A percentile compares a stretch with the other conserved stretches of the same genome.
Conservation (phyloP, 2,888 invertebrate genomes). For the Cotesia congregata region DNA sequence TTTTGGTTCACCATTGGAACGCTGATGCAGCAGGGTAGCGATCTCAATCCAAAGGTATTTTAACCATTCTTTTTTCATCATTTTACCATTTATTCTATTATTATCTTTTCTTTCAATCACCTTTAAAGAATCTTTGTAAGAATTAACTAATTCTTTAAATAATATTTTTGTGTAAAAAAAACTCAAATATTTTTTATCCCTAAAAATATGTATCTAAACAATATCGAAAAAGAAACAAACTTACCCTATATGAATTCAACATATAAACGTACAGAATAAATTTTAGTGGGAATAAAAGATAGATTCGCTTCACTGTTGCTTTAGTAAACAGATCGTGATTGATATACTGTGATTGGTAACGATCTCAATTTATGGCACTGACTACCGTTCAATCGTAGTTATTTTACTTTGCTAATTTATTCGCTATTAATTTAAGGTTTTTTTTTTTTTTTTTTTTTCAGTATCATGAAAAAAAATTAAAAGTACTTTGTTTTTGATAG, state of each 20-base stretch:
- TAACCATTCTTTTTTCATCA: conserved; percentile 35
- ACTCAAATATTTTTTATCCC: background rate
- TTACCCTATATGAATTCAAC: too few species aligned
- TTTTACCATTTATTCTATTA: background rate
- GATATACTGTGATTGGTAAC: conserved; percentile 27
- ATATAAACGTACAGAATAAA: background rate
- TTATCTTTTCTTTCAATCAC: background rate
- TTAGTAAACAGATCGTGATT: conserved; percentile 28
- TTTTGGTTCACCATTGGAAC: conserved; percentile 94
- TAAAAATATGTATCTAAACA: background rate
- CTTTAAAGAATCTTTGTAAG: background rate
- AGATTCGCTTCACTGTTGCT: conserved; percentile 34
- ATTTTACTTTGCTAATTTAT: background rate
- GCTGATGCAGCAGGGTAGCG: conserved; percentile 88
- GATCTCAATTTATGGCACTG: conserved; percentile 35
- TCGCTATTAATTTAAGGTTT: background rate
- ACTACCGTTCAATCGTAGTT: conserved; percentile 6
- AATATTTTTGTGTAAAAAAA: background rate
- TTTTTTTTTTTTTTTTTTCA: background rate
- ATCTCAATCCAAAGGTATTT: conserved; percentile 81
- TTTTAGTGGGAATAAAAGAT: background rate
- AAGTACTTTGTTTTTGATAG: conserved; percentile 8
- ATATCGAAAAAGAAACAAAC: too few species aligned
- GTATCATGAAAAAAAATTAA: background rate
- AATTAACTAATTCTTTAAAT: background rate